Evolutionary conservation across 2,888 invertebrate species (phyloP).

Genomic region (Boloria euphrosyne): DNA sequence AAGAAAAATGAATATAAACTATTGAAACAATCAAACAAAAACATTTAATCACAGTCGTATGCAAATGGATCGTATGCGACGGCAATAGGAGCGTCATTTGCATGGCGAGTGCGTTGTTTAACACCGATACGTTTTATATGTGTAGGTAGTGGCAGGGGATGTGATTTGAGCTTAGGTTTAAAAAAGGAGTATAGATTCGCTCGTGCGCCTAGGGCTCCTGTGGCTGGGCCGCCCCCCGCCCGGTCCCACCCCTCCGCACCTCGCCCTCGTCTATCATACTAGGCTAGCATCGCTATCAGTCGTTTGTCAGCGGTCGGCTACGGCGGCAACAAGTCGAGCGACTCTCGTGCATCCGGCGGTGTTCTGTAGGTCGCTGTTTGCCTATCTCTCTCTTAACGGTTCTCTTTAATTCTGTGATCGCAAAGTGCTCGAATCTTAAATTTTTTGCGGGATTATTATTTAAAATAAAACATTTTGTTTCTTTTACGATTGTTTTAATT

Average conservation of each 20-base stretch:
- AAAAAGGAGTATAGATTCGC: conserved; percentile 9
- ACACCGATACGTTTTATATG: not conserved
- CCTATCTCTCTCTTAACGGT: too few species aligned
- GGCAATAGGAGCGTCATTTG: not conserved
- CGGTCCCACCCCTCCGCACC: too few species aligned
- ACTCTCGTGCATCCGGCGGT: conserved; percentile 7
- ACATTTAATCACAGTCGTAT: not conserved
- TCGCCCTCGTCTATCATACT: not conserved
- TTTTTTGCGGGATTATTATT: too few species aligned
- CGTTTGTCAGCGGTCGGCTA: not conserved
- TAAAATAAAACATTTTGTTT: too few species aligned
- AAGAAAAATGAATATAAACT: conserved; percentile 14
- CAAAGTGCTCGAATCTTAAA: too few species aligned
- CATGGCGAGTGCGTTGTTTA: not conserved
- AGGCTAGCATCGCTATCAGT: not conserved
- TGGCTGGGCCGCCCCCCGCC: conserved; percentile 6
- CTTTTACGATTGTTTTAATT: too few species aligned
- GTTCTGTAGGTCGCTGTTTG: not conserved
- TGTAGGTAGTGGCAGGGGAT: not conserved
- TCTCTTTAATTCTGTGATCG: too few species aligned
- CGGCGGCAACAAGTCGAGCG: conserved; percentile 10
- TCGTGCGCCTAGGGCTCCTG: conserved; percentile 28
- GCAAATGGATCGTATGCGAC: conserved; percentile 2
- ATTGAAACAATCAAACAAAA: not conserved
- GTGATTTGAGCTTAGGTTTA: not conserved